Percentiles rank a stretch among this genome's conserved stretches.
These are phyloP conservation scores for Carettochelys insculpta DNA, from an alignment of 2,113 vertebrate species.

Conservation along the genomic window DNA sequence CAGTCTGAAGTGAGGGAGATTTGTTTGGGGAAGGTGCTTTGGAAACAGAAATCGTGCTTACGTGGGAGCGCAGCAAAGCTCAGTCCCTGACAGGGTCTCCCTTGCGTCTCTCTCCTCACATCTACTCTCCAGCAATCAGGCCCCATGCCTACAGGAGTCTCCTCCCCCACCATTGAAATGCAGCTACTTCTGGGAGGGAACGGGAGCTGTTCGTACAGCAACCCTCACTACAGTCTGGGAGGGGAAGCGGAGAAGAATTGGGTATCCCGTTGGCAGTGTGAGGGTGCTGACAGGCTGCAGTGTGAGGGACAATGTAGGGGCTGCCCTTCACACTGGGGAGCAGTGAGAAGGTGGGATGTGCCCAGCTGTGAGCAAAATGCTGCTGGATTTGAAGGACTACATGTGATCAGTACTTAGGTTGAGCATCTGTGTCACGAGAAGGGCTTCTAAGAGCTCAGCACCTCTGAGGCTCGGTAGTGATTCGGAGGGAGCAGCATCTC, in stretches of 20 bases:
- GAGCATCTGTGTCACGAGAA: background rate
- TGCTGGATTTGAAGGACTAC: background rate
- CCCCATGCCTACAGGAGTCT: background rate
- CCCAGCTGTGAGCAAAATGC: background rate
- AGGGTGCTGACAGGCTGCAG: background rate
- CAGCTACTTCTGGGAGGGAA: background rate
- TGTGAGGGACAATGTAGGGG: background rate
- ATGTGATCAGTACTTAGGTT: background rate
- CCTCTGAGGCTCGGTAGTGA: background rate
- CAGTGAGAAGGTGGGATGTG: background rate
- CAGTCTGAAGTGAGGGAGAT: background rate
- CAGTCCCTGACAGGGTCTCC: rapidly evolving
- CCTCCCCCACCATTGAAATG: background rate
- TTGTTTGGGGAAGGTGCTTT: background rate
- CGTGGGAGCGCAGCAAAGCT: background rate
- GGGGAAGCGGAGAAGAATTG: background rate
- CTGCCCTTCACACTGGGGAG: background rate
- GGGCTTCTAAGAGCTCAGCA: background rate
- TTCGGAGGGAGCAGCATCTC: background rate
- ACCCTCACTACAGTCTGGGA: background rate
- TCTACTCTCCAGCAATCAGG: background rate
- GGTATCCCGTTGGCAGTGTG: background rate
- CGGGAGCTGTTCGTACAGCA: background rate
- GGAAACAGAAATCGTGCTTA: background rate
- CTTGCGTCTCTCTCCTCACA: background rate